These are phyloP conservation scores for Myzus persicae DNA, from an alignment of 1,140 invertebrate genomes.

Conservation along the genomic window DNA sequence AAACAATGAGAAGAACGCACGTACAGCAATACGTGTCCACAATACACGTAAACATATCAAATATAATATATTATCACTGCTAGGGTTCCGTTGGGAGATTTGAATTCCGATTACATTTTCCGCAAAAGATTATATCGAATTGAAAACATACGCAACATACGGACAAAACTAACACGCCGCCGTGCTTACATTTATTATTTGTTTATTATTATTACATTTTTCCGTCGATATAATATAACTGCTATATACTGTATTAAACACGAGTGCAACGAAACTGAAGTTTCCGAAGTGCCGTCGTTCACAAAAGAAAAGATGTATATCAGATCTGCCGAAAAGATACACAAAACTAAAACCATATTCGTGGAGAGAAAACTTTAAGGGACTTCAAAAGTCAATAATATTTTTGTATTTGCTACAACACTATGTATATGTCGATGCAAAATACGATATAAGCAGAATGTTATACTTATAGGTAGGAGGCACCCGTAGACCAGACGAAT, in stretches of 20 bases:
- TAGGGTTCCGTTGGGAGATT: neutral
- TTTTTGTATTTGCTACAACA: neutral
- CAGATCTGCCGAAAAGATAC: neutral
- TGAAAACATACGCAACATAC: neutral
- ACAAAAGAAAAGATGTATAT: neutral
- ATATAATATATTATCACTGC: too few relatives aligned
- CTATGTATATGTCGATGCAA: neutral
- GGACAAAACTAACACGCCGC: neutral
- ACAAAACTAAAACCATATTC: constrained; percentile 26
- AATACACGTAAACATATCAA: too few relatives aligned
- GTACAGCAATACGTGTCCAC: neutral
- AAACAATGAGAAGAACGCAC: neutral
- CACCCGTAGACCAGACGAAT: neutral
- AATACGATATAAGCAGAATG: neutral
- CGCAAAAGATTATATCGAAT: neutral
- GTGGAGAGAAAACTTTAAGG: neutral
- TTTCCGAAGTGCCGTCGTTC: neutral
- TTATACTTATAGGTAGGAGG: neutral
- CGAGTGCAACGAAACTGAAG: neutral
- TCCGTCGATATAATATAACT: neutral
- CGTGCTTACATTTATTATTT: neutral
- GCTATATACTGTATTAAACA: neutral
- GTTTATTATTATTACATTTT: neutral
- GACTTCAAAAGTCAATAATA: neutral
- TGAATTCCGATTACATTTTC: neutral